Base-by-base conservation (phyloP, 2,888 invertebrate genomes). In the Hemicrepidius hirtus region DNA sequence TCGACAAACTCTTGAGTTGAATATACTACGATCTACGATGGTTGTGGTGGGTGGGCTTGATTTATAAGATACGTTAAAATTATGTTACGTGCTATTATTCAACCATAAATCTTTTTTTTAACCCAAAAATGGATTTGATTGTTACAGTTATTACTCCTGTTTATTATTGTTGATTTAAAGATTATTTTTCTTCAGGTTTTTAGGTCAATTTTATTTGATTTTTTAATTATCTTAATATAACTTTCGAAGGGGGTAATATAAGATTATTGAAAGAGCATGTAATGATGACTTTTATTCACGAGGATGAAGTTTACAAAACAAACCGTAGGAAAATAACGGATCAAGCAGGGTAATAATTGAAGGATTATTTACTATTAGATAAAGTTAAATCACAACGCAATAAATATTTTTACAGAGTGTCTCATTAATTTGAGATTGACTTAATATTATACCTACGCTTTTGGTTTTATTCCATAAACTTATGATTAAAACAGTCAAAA, bases 41-140 rank as follows among this genome's bases (percentile, higher is more conserved):
- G 16, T 10, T 20, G 57, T 57, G 57, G 57, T 57, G 57, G 57
- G 57, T 57, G 57, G 57, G 57, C 57, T 20, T 57, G 57, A 57
- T 57, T 57, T 57, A 57, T 57, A 13, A 12, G 10, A 2, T 13
- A 32, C 32, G 55, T 18, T 57, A 18, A 21, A 57, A 57, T 37
- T 57, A 32, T 37, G 18, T 57, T 57, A 16, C 32, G 57, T 57
- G 57, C 37, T 35, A 57, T 57, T 57, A 18, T 20, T 37, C 57
- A 6, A 9, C 57, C 57, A 37, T 37, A 57, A 37, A 35, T 35
- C 9, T 37, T 13, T 2, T 55, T 55, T 55, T 55, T 28, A n/a
- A 3, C 12, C 28, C 16, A 55, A 55, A 55, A 12, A 18, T 9
- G 32, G 13, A 55, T 55, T 55, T 35, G 55, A 28, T 16, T 13